Conservation (phyloP, 2,888 invertebrate genomes). For the Acleris literana region DNA sequence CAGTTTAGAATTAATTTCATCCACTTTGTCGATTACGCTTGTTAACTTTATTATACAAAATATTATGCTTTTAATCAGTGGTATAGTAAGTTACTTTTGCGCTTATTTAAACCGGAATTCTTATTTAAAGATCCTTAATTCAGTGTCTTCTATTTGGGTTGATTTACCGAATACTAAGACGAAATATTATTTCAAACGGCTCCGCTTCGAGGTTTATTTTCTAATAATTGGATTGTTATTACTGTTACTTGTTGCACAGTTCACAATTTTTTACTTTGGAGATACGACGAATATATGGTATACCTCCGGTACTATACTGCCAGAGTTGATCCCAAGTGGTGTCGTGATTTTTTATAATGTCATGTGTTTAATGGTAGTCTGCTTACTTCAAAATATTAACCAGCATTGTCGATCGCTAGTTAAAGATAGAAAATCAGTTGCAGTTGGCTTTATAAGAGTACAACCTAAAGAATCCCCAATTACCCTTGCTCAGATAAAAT, state of each 20-base stretch:
- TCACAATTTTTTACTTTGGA: background rate
- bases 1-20: background rate
- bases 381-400: slow-evolving; percentile 3
- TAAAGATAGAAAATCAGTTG: background rate
- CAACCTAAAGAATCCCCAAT: background rate
- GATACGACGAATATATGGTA: background rate
- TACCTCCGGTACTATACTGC: background rate
- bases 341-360: slow-evolving; percentile 5
- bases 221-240: background rate
- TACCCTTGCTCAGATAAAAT: no score
- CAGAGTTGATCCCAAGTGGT: slow-evolving; percentile 9
- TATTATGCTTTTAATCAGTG: background rate
- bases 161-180: background rate
- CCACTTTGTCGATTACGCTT: background rate
- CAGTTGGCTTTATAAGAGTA: background rate
- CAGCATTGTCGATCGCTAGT: slow-evolving; percentile 1
- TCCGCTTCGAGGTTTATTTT: background rate
- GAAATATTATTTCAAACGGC: background rate
- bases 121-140: background rate
- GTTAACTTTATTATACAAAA: background rate
- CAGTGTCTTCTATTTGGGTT: background rate
- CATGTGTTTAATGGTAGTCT: background rate
- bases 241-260: background rate
- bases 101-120: background rate
- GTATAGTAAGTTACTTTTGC: background rate